These are phyloP conservation scores for Drosophila tristis DNA, from an alignment of 1,140 invertebrate species.

Conservation along the genomic window DNA sequence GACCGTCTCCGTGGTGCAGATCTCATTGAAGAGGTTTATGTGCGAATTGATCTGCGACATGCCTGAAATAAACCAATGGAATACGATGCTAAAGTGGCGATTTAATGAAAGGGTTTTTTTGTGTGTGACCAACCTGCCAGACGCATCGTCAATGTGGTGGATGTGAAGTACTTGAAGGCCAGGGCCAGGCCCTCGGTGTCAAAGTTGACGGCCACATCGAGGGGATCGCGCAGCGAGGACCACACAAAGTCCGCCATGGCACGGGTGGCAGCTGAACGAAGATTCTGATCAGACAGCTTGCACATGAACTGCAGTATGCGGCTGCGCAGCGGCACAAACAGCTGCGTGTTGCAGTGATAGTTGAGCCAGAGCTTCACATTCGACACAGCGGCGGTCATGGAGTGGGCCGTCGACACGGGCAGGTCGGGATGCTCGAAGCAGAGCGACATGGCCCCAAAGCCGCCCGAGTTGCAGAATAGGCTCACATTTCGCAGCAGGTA, in stretches of 20 bases:
- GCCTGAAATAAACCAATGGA: slow-evolving; percentile 81
- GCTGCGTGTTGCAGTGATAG: slow-evolving; percentile 93
- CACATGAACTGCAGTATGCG: slow-evolving; percentile 97
- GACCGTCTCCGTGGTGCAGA: slow-evolving; percentile 93
- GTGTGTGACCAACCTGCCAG: slow-evolving; percentile 86
- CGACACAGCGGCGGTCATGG: slow-evolving; percentile 94
- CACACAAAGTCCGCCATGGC: slow-evolving; percentile 98
- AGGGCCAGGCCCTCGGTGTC: slow-evolving; percentile 95
- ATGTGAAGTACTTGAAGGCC: slow-evolving; percentile 97
- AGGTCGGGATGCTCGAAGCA: slow-evolving; percentile 93
- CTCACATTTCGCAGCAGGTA: slow-evolving; percentile 95
- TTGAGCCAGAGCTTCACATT: slow-evolving; percentile 98
- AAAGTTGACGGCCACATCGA: slow-evolving; percentile 93
- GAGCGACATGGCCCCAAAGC: slow-evolving; percentile 92
- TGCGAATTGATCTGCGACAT: slow-evolving; percentile 98
- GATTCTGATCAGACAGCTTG: slow-evolving; percentile 94
- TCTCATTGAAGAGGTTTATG: slow-evolving; percentile 95
- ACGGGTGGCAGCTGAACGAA: slow-evolving; percentile 92
- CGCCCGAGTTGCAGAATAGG: slow-evolving; percentile 95
- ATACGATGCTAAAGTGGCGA: background rate
- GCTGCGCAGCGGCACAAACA: slow-evolving; percentile 93
- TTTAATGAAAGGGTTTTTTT: background rate
- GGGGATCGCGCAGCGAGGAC: slow-evolving; percentile 95
- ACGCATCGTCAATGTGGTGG: slow-evolving; percentile 95
- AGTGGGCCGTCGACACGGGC: slow-evolving; percentile 94